Base-by-base conservation (phyloP, 2,888 invertebrate species). In the Neoaliturus tenellus region DNA sequence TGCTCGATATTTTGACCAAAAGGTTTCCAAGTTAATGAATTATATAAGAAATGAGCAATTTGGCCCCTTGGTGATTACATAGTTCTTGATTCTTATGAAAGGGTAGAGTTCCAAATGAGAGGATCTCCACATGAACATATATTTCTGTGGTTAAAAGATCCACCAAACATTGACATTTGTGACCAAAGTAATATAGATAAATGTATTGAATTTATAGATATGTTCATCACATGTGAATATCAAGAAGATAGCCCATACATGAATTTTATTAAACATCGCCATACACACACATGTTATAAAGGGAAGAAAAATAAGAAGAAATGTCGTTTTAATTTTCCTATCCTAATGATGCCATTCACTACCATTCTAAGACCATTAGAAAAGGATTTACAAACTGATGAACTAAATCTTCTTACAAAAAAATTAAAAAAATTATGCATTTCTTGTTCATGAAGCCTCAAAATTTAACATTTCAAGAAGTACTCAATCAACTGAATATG, bases 361-460 rank as follows among this genome's bases (percentile, higher is more conserved):
- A 28, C 31, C 3, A 69, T 69, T 14, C 67, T 67, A 3, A 31
- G 4, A n/a, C 69, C 31, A n/a, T 69, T 69, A 14, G 31, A 69
- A n/a, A 69, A 69, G 10, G 28, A 28, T 12, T 33, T 28, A 2
- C 25, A 31, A 39, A 69, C 69, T 69, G 69, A 69, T 35, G 69
- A 28, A 3, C 3, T 69, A 69, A 69, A 69, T 20, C 51, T 1
- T 23, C 3, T 28, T 69, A 28, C 20, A 69, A 69, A 31, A n/a
- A 69, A 69, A 69, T 69, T 69, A 69, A 69, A 39, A 69, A 12
- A n/a, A 6, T 69, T 17, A 69, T 28, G 69, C 69, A 69, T 69
- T 69, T 31, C 6, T 8, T 28, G 17, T 69, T 69, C 31, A 69
- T 69, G 69, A 69, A 69, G 17, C 25, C 69, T 3, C 69, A 69